Evolutionary conservation across 2,113 vertebrate genomes (phyloP).

Genomic region (Blennius ocellaris): DNA sequence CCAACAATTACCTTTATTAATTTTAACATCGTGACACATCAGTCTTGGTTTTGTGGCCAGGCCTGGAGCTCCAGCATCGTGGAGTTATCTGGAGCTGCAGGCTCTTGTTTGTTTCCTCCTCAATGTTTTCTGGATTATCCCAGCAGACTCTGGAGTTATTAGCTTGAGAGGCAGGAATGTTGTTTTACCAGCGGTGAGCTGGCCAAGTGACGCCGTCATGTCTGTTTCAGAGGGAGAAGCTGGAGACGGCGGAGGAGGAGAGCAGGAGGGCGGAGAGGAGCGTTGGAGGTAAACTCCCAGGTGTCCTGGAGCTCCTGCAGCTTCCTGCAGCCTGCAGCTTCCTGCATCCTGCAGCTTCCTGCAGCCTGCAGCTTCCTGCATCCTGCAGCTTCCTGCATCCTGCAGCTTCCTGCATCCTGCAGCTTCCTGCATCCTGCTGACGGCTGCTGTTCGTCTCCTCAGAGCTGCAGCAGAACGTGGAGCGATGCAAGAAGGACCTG

Average conservation of each 20-base stretch:
- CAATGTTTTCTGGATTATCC: constrained; percentile 35
- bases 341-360: no score
- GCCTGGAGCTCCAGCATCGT: no score
- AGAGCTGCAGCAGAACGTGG: constrained; percentile 68
- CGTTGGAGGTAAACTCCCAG: constrained; percentile 86
- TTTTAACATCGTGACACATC: no score
- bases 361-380: no score
- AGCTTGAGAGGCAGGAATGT: constrained; percentile 66
- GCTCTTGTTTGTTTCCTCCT: not conserved
- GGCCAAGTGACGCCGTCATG: constrained; percentile 29
- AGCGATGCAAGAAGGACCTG: constrained; percentile 48
- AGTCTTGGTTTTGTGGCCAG: no score
- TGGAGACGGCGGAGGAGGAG: constrained; percentile 84
- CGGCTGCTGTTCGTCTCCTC: not conserved
- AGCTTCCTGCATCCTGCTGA: not conserved
- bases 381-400: no score
- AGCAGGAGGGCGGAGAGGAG: constrained; percentile 73
- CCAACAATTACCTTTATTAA: no score
- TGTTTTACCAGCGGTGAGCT: constrained; percentile 35
- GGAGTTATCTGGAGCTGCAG: not conserved
- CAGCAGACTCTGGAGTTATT: no score
- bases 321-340: no score
- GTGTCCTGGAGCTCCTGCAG: not conserved
- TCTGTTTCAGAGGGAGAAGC: constrained; percentile 87
- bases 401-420: no score